Conservation (phyloP, 2,797 vertebrate genomes). For the Triplophysa bombifrons region DNA sequence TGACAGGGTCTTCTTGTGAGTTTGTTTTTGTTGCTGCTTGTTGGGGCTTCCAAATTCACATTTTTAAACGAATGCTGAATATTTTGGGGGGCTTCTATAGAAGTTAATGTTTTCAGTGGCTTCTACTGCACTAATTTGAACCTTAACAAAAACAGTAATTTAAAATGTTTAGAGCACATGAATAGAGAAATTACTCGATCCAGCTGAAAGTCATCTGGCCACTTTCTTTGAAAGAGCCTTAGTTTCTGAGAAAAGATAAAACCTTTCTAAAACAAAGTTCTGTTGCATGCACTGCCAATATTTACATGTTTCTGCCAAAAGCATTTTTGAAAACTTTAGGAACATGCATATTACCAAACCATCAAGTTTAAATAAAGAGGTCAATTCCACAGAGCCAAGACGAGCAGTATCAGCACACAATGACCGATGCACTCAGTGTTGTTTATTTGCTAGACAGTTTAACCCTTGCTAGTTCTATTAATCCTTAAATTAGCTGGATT, state of each 20-base stretch:
- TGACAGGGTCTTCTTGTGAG: not conserved
- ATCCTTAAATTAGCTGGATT: not conserved
- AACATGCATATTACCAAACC: not conserved
- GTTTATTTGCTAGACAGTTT: not conserved
- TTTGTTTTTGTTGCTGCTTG: not conserved
- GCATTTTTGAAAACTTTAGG: slow-evolving; percentile 8
- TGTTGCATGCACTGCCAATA: not conserved
- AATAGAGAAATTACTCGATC: slow-evolving; percentile 1
- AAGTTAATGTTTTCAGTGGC: not conserved
- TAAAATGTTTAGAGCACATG: not conserved
- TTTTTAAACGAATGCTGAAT: not conserved
- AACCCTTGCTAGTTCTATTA: not conserved
- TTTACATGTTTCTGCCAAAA: slow-evolving; percentile 7
- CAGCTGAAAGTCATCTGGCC: slow-evolving; percentile 7
- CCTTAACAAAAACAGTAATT: not conserved
- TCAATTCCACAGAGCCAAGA: not conserved
- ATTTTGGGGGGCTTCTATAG: not conserved
- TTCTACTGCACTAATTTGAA: not conserved
- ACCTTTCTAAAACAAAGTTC: not conserved
- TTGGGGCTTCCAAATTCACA: not conserved
- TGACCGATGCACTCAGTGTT: not conserved
- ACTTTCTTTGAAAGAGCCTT: slow-evolving; percentile 23
- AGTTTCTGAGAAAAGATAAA: slow-evolving; percentile 16
- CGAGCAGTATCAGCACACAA: slow-evolving; percentile 4
- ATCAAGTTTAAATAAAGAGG: not conserved